Conservation (phyloP, 1,140 invertebrate genomes). For the Diachasma alloeum region DNA sequence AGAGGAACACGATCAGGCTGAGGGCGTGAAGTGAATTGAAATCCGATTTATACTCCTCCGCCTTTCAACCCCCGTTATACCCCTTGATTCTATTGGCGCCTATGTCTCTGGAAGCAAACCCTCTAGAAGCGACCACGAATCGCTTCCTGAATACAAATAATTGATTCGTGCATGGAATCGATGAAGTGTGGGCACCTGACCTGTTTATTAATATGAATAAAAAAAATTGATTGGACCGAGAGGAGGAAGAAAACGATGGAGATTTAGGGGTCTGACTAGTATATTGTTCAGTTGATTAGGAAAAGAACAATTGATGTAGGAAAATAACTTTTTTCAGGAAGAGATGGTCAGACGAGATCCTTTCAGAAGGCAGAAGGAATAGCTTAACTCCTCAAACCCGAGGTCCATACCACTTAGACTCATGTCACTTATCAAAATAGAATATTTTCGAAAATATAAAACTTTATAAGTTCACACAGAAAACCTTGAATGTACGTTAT, state of each 20-base stretch:
- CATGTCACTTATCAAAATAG: no score
- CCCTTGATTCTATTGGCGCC: constrained; percentile 15
- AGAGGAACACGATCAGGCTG: constrained; percentile 33
- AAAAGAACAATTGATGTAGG: no score
- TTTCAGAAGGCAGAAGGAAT: no score
- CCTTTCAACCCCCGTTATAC: constrained; percentile 14
- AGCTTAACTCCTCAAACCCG: no score
- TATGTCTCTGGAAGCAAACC: constrained; percentile 1
- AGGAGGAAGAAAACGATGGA: neutral
- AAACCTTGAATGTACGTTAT: no score
- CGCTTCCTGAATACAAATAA: constrained; percentile 29
- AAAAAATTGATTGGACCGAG: neutral
- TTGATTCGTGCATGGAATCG: constrained; percentile 24
- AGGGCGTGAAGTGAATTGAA: constrained; percentile 35
- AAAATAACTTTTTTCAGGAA: no score
- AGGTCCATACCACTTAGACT: no score
- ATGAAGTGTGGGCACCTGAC: neutral
- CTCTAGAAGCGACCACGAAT: constrained; percentile 17
- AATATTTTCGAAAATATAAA: no score
- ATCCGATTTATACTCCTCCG: constrained; percentile 34
- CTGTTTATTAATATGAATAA: neutral
- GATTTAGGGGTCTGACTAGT: neutral
- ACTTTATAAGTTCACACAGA: no score
- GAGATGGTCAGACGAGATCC: no score
- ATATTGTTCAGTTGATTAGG: neutral